Conservation (phyloP, 2,113 vertebrate species). For the Acinonyx jubatus region DNA sequence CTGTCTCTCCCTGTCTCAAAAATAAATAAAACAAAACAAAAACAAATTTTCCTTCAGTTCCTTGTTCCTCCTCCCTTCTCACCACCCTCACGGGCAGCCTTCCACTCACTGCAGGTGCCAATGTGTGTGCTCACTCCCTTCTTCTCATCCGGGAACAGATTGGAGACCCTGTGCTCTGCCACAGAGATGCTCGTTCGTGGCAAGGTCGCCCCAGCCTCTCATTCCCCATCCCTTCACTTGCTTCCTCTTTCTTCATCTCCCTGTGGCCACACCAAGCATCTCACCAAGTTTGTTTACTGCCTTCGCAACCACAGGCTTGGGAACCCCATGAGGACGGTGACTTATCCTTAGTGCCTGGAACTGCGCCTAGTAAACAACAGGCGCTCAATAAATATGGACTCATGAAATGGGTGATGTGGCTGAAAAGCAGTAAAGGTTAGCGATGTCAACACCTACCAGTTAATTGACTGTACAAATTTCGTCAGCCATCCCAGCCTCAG, state of each 20-base stretch:
- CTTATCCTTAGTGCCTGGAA: neutral
- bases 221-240: neutral
- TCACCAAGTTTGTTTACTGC: neutral
- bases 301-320: neutral
- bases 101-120: neutral
- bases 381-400: neutral
- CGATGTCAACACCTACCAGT: no score
- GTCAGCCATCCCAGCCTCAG: neutral
- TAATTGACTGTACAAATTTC: neutral
- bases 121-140: accelerated
- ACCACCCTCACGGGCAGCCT: neutral
- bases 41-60: neutral
- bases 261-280: no score
- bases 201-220: accelerated
- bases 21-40: no score
- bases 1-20: no score
- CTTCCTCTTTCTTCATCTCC: neutral
- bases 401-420: neutral
- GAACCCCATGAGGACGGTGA: neutral
- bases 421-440: neutral
- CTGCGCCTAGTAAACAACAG: neutral
- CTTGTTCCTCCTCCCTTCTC: neutral
- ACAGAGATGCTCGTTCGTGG: neutral
- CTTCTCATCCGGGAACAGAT: neutral
- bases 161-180: neutral